These are phyloP conservation scores for Ovibos moschatus DNA, from an alignment of 2,113 vertebrate species.

Conservation along the genomic window DNA sequence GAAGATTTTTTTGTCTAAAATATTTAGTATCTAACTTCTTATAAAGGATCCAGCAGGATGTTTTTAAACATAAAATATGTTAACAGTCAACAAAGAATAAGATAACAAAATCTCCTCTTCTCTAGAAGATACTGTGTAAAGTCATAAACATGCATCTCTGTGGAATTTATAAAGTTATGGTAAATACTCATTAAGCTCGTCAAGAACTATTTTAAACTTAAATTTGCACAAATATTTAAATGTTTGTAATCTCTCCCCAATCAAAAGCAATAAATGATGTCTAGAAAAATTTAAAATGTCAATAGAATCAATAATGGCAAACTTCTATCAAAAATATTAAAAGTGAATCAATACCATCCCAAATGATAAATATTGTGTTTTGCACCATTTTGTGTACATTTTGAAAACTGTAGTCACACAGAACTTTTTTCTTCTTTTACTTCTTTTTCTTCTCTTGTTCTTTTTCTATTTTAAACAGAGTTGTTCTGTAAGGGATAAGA, in stretches of 20 bases:
- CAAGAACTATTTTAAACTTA: not conserved
- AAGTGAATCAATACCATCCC: not conserved
- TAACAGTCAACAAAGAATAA: not conserved
- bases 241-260: not conserved
- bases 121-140: not conserved
- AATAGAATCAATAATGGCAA: not conserved
- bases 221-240: constrained; percentile 33
- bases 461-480: not conserved
- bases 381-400: not conserved
- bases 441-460: not conserved
- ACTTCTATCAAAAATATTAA: not conserved
- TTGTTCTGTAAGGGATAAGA: not conserved
- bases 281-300: not conserved
- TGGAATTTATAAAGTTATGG: not conserved
- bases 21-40: not conserved
- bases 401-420: constrained; percentile 1
- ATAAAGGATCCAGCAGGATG: not conserved
- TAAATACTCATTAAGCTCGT: not conserved
- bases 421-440: not conserved
- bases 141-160: not conserved
- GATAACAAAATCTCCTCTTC: not conserved
- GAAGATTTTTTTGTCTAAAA: not conserved
- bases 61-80: not conserved
- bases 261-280: not conserved
- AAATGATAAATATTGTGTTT: not conserved